Evolutionary conservation across 2,113 vertebrate genomes (phyloP), one percentile per base, ranked within the genome.

Genomic region (Vidua chalybeata): DNA sequence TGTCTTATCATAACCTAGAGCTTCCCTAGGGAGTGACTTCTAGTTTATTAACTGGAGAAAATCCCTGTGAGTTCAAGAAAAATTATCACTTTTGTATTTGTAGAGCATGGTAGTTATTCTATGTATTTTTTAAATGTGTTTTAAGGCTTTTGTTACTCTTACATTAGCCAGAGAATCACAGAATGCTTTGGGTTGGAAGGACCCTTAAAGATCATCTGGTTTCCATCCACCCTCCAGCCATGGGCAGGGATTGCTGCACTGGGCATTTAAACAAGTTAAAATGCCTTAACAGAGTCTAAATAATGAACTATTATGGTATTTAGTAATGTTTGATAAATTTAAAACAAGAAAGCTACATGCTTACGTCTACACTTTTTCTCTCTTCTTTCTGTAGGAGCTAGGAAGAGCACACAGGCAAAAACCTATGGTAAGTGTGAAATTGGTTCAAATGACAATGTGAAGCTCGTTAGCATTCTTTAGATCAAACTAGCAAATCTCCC

Each of bases 341-440:
- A 59, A 85, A 77, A 19, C 27, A 71, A 62, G 37, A 64, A 54
- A 8, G 4, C 23, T 55, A 31, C 2, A 4, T 55, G 62, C 18
- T 56, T 7, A 27, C 61, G 13, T 81, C 18, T 85, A 31, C 39
- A 64, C 15, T 78, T 12, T 67, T 6, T 59, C 11, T 66, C 18
- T 9, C 8, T 24, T 73, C 24, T 46, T 76, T 90, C 52, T 80
- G 56, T 84, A 99, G 99, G 97, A 97, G n/a, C 75, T 98, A 23
- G 99, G 99, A 85, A 97, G 97, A 98, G 94, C 91, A 46, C 97
- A 99, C 95, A 97, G 96, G 83, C 98, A 90, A 90, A 97, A 97
- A 67, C 98, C 99, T 61, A 81, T 98, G 94, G 99, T 99, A 96
- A 98, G 98, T 91, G 21, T 41, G 26, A 79, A 77, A 39, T 24